Conservation (phyloP, 2,888 invertebrate genomes). For the Steinernema carpocapsae region DNA sequence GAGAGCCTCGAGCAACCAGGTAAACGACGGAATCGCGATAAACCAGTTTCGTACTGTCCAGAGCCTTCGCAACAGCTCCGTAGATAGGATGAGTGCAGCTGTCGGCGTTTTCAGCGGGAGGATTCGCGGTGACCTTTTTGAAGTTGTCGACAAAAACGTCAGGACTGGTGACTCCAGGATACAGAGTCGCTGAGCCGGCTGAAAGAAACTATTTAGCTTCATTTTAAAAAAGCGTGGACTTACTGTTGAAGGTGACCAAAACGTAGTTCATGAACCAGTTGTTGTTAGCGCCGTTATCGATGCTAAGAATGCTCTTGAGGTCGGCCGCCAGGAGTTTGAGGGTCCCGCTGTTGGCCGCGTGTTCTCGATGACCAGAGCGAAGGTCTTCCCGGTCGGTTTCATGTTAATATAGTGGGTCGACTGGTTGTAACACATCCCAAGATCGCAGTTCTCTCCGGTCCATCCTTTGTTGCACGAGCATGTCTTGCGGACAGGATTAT, state of each 20-base stretch:
- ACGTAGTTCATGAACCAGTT: conserved; percentile 51
- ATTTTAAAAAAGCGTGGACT: neutral
- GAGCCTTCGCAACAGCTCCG: neutral
- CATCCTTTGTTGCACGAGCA: conserved; percentile 36
- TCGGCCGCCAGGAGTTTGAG: conserved; percentile 38
- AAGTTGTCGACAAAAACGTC: neutral
- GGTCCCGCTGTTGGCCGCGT: conserved; percentile 44
- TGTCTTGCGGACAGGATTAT: conserved; percentile 3
- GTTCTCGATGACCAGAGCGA: conserved; percentile 50
- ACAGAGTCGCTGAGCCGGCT: neutral
- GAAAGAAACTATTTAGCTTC: neutral
- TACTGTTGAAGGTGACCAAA: conserved; percentile 52
- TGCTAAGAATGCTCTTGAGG: conserved; percentile 21
- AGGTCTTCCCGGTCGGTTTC: conserved; percentile 45
- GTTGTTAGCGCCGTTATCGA: neutral
- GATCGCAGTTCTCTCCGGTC: conserved; percentile 36
- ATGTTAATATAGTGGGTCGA: conserved; percentile 13
- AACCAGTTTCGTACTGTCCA: neutral
- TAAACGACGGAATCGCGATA: neutral
- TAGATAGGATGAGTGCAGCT: neutral
- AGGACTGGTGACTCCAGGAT: too few relatives aligned
- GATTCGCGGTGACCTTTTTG: neutral
- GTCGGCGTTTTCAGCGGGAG: neutral
- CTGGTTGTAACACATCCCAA: neutral
- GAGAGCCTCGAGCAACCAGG: neutral